Evolutionary conservation across 2,797 vertebrate species (phyloP).

Genomic region (Alcedo quadribrachys): DNA sequence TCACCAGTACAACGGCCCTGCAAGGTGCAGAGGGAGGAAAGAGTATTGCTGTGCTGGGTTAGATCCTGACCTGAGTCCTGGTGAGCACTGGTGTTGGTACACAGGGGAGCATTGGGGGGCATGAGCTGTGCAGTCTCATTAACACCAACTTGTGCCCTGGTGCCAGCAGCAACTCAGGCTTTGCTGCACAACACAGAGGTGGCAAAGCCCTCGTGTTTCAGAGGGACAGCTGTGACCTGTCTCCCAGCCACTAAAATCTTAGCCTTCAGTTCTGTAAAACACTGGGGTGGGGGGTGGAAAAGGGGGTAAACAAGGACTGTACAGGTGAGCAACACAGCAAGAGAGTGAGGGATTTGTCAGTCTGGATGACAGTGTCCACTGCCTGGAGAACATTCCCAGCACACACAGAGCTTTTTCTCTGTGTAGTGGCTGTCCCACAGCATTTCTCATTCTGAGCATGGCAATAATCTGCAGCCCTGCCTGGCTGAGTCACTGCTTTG

Average conservation of each 20-base stretch:
- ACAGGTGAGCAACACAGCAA: not conserved
- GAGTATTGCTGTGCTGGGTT: not conserved
- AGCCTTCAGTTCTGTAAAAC: not conserved
- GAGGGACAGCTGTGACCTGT: not conserved
- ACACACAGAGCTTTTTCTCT: constrained; percentile 21
- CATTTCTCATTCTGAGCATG: constrained; percentile 40
- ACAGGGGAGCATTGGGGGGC: not conserved
- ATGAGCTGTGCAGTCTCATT: not conserved
- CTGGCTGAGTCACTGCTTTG: constrained; percentile 70
- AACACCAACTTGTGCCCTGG: not conserved
- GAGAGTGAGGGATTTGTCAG: not conserved
- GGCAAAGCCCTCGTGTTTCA: accelerated
- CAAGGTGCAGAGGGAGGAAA: not conserved
- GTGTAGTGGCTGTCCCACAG: not conserved
- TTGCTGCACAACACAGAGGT: not conserved
- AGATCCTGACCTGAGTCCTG: not conserved
- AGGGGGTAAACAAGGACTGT: not conserved
- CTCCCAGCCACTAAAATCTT: not conserved
- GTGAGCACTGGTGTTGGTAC: not conserved
- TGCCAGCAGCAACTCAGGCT: not conserved
- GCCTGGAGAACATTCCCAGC: constrained; percentile 12
- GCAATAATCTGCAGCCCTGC: constrained; percentile 26
- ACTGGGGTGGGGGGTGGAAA: not conserved
- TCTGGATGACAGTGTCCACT: not conserved
- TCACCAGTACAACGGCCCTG: not conserved